Percentiles rank a stretch among this genome's conserved stretches.
phyloP scores from a whole-genome alignment of 2,113 vertebrate species.

The Oncorhynchus gorbuscha region DNA sequence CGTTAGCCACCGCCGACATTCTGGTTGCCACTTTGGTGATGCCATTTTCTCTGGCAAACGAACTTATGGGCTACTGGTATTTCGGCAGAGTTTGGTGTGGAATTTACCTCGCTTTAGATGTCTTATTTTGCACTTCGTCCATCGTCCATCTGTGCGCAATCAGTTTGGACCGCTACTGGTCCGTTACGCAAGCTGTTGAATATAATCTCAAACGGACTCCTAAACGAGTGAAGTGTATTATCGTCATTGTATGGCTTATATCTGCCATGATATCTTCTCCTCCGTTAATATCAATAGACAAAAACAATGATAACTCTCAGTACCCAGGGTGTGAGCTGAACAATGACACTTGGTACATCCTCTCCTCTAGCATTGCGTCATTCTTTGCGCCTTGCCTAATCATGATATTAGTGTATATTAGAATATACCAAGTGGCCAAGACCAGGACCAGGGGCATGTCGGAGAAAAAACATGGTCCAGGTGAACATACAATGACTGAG shows the following conservation, averaged over 20 bases:
- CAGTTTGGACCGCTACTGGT: conserved; percentile 95
- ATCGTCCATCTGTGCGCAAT: conserved; percentile 94
- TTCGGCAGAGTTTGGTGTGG: conserved; percentile 92
- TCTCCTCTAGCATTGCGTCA: conserved; percentile 88
- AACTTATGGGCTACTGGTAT: conserved; percentile 94
- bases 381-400: conserved; percentile 93
- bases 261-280: conserved; percentile 91
- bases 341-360: conserved; percentile 93
- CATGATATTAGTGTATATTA: conserved; percentile 90
- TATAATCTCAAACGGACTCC: conserved; percentile 91
- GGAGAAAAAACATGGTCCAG: conserved; percentile 74
- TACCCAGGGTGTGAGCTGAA: conserved; percentile 87
- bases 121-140: conserved; percentile 92
- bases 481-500: conserved; percentile 80
- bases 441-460: conserved; percentile 85
- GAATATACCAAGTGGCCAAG: conserved; percentile 94
- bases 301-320: conserved; percentile 63
- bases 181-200: conserved; percentile 91
- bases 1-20: conserved; percentile 91
- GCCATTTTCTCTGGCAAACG: conserved; percentile 93
- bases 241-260: conserved; percentile 87
- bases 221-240: conserved; percentile 84
- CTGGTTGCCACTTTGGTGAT: conserved; percentile 93
- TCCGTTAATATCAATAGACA: conserved; percentile 82
- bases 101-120: conserved; percentile 89